Evolutionary conservation across 2,113 vertebrate genomes (phyloP).

Genomic region (Takifugu flavidus): DNA sequence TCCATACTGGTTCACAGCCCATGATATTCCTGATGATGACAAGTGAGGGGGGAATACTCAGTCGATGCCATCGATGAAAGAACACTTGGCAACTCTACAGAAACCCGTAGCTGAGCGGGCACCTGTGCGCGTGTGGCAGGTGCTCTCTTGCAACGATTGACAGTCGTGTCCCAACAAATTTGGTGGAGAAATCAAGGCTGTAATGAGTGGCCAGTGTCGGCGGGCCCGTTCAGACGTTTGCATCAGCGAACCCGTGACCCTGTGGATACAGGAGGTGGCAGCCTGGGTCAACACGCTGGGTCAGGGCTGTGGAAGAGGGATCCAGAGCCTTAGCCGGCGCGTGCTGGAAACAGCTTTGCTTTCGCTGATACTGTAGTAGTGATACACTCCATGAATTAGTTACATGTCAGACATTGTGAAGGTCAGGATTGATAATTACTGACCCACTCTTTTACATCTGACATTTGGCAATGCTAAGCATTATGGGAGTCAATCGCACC

Average conservation of each 20-base stretch:
- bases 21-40: constrained; percentile 70
- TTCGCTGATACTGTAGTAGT: background rate
- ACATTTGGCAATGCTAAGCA: no score
- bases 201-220: no score
- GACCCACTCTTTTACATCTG: no score
- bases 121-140: constrained; percentile 10
- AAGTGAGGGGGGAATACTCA: constrained; percentile 51
- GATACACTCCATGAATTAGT: background rate
- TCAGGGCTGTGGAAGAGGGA: constrained; percentile 36
- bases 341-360: constrained; percentile 22
- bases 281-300: constrained; percentile 33
- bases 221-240: no score
- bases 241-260: no score
- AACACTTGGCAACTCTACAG: constrained; percentile 43
- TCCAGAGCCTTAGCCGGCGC: constrained; percentile 43
- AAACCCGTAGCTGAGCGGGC: constrained; percentile 17
- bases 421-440: no score
- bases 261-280: no score
- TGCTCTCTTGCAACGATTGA: constrained; percentile 20
- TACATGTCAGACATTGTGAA: background rate
- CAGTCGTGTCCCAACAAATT: no score
- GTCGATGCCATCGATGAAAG: constrained; percentile 60
- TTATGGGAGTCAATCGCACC: no score
- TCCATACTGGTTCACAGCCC: constrained; percentile 63
- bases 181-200: constrained; percentile 9